These are phyloP conservation scores for Leptinotarsa tumamoca DNA, from an alignment of 2,888 invertebrate species.

Conservation along the genomic window DNA sequence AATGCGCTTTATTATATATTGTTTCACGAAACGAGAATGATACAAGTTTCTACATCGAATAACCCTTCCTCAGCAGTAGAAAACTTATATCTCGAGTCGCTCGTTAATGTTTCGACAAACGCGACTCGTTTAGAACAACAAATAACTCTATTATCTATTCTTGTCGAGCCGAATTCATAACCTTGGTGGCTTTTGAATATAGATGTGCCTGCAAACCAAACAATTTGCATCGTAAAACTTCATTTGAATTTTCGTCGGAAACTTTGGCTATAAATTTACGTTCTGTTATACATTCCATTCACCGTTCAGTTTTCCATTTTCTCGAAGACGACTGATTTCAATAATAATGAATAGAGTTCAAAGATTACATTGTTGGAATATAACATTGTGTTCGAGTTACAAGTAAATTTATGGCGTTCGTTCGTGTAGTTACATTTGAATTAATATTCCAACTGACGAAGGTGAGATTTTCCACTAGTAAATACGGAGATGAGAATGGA, in stretches of 20 bases:
- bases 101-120: not conserved
- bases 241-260: slow-evolving; percentile 2
- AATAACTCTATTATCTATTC: slow-evolving; percentile 1
- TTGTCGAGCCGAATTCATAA: not conserved
- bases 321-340: not conserved
- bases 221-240: slow-evolving; percentile 13
- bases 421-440: too few relatives aligned
- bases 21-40: slow-evolving; percentile 8
- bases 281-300: not conserved
- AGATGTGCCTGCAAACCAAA: not conserved
- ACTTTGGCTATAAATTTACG: slow-evolving; percentile 1
- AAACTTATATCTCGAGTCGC: not conserved
- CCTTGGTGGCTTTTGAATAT: slow-evolving; percentile 12
- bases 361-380: not conserved
- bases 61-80: not conserved
- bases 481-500: too few relatives aligned
- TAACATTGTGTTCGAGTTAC: too few relatives aligned
- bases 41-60: not conserved
- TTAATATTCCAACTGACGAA: too few relatives aligned
- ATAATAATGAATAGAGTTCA: not conserved
- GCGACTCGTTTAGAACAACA: not conserved
- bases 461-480: too few relatives aligned
- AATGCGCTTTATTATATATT: slow-evolving; percentile 5
- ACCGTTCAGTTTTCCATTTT: not conserved
- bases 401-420: too few relatives aligned